Evolutionary conservation across 2,888 invertebrate species (phyloP), one percentile per base, ranked within the genome.

Genomic region (Salticus scenicus): DNA sequence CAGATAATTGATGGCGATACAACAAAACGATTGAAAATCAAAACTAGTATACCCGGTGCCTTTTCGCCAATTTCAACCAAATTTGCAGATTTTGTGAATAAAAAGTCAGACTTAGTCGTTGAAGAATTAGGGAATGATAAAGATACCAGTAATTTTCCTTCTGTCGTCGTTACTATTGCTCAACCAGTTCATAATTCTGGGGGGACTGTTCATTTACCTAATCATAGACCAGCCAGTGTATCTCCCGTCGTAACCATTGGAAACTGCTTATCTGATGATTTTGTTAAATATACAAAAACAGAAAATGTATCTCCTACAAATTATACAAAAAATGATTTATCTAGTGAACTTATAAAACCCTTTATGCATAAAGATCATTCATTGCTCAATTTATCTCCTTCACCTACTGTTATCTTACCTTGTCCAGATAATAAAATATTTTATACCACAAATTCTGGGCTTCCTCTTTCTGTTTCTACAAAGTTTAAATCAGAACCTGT

Each of bases 171-270:
- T 27, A 94, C 90, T 14, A 91, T 91, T 73, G 90, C 91, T 20
- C 91, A 95, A 89, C 95, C 96, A 0, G 95, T 95, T 0, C 92
- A 96, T 79, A 94, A 96, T 90, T 96, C 96, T 0, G 96, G 96
- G 33, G 96, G 96, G 20, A 96, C 95, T n/a, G 93, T 94, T 73
- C 89, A 90, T 75, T 85, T 89, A 24, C 89, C 89, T 8, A 87
- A 20, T 10, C 20, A 41, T 30, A 69, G 24, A 51, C 31, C 82
- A 42, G 42, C 78, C 8, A 64, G 20, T 33, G 30, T 77, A 8
- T 70, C 75, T 8, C 66, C 85, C 33, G 71, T 70, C 57, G 67
- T 74, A 24, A 30, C 75, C 7, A 51, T 71, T 24, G 28, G 74
- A 30, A 70, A 33, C 24, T 20, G 30, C 27, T 67, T 80, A 47